Base-by-base conservation (phyloP, 2,113 vertebrate species). In the Nothobranchius kuhntae region DNA sequence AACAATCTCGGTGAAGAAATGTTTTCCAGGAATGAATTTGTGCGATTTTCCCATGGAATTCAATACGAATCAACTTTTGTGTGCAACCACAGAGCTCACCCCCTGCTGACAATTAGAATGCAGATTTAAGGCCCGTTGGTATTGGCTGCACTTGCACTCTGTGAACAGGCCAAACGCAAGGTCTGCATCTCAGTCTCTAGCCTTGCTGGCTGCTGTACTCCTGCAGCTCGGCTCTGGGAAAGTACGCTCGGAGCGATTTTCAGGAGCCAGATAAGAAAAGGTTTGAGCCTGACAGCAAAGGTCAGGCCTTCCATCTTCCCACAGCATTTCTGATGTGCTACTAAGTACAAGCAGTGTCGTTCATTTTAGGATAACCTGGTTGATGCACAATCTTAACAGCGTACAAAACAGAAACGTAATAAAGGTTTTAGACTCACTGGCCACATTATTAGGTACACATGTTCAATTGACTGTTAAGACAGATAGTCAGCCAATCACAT, bases 251-350 rank as follows among this genome's bases (percentile, higher is more conserved):
- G 9, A 68, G 53, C 61, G 70, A 57, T 63, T 61, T 61, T 24
- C 26, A 26, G 21, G 14, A 44, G 50, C 53, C 36, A 67, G 64
- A 86, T 80, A 68, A 80, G 76, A 48, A 2, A 11, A 63, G 21
- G 12, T 51, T 24, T 55, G 44, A 55, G 38, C 44, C 35, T 21
- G 63, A 35, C 47, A 67, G 12, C 64, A 64, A 40, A 60, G 60
- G 65, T 14, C 30, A 51, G 15, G 46, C 7, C 67, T 72, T 73
- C 71, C 30, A 76, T 76, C 53, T 75, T 42, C 36, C 45, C 6
- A 54, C 14, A 40, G 26, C 35, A 24, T 46, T 42, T 73, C 36
- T 65, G 24, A 53, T 47, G 24, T 50, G 44, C 59, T 30, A 30
- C 26, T 52, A 30, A 38, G 12, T 9, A 47, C 11, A 58, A 53